Base-by-base conservation (phyloP, 2,888 invertebrate species). In the Elegia similella region DNA sequence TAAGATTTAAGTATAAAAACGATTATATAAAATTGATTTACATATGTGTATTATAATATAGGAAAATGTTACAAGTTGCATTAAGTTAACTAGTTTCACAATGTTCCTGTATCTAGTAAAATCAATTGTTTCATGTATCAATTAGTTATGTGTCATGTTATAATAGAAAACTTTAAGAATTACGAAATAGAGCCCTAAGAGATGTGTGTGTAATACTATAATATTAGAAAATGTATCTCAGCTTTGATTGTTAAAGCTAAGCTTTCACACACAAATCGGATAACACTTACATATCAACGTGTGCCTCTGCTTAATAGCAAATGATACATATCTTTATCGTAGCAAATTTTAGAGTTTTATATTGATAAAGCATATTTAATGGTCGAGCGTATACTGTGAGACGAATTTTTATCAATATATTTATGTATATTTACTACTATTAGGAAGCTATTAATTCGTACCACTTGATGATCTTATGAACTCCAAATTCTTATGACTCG, bases 241-340 rank as follows among this genome's bases (percentile, higher is more conserved):
- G 90, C 90, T 89, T 89, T 87, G 76, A 80, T 73, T 79, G 86
- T 86, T 82, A 70, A 86, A 85, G 85, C 82, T 76, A 78, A 76
- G 87, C 87, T 87, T 85, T 80, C 78, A 78, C 75, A 73, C 73
- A 75, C 65, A 67, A 72, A 73, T 69, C 73, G 73, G 75, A 70
- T 73, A 80, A 80, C 84, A 86, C 82, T 78, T 82, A 89, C 90
- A 91, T 91, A 91, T 91, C 90, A 88, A 87, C 74, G 87, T 90
- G 90, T 91, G 90, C 90, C 90, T 91, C 87, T 84, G 89, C 90
- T 88, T 89, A 62, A 87, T 87, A 88, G 88, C 83, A 84, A 86
- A 77, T 76, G 74, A 81, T 81, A 88, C 87, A 89, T 90, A 88
- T 89, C 88, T 82, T 84, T 78, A 84, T 79, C 72, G 78, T 88